phyloP scores from a whole-genome alignment of 2,888 invertebrate genomes.

The Ornithoptera alexandrae region DNA sequence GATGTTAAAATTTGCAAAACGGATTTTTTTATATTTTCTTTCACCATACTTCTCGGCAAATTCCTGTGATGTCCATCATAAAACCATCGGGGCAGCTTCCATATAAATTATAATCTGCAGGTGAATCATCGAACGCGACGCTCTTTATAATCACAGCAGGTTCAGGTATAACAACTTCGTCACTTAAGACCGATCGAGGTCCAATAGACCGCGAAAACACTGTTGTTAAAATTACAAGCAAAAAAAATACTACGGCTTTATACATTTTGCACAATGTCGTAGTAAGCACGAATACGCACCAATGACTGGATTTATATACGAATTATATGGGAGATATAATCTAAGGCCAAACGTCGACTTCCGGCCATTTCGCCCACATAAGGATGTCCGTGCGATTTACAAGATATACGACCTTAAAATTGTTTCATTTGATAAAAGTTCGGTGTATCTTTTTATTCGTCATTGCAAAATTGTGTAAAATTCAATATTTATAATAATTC shows the following conservation, averaged over 20 bases:
- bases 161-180: constrained; percentile 34
- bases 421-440: constrained; percentile 10
- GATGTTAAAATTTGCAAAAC: not conserved
- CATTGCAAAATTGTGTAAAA: no score
- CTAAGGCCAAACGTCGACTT: constrained; percentile 36
- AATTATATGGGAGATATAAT: constrained; percentile 32
- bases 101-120: constrained; percentile 33
- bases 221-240: constrained; percentile 8
- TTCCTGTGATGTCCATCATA: constrained; percentile 47
- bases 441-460: not conserved
- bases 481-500: no score
- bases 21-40: not conserved
- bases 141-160: constrained; percentile 42
- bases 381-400: constrained; percentile 23
- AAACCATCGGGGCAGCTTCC: constrained; percentile 50
- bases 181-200: constrained; percentile 12
- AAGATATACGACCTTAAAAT: constrained; percentile 20
- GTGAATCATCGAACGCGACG: constrained; percentile 53
- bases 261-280: constrained; percentile 26
- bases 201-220: constrained; percentile 21
- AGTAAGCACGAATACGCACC: constrained; percentile 10
- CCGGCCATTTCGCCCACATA: constrained; percentile 31
- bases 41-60: constrained; percentile 66
- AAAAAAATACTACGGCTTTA: constrained; percentile 6
- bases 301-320: constrained; percentile 34